A percentile compares a stretch with the other conserved stretches of the same genome.
Conservation (phyloP, 1,140 invertebrate species). For the Drosophila santomea region DNA sequence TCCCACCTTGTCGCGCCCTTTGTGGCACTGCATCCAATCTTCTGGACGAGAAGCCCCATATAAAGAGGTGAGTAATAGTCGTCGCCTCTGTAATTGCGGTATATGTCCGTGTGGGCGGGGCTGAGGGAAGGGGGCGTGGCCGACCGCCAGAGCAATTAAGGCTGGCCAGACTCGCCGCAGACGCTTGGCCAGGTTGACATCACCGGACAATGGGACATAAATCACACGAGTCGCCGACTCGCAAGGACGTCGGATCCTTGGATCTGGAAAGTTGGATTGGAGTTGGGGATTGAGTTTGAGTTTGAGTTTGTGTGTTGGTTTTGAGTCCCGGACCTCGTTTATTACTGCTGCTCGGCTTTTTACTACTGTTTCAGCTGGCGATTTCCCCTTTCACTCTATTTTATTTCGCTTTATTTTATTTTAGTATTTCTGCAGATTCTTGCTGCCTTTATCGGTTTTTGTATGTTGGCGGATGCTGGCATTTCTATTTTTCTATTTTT, state of each 20-base stretch:
- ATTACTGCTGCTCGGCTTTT: slow-evolving; percentile 43
- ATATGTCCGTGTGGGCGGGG: slow-evolving; percentile 1
- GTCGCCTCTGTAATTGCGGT: slow-evolving; percentile 21
- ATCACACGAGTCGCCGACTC: slow-evolving; percentile 49
- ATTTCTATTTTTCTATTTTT: slow-evolving; percentile 58
- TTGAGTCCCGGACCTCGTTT: slow-evolving; percentile 41
- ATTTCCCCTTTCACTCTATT: slow-evolving; percentile 50
- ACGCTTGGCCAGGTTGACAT: slow-evolving; percentile 64
- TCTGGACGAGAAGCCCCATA: slow-evolving; percentile 7
- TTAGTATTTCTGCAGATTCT: slow-evolving; percentile 41
- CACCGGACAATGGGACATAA: slow-evolving; percentile 64
- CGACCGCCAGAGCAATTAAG: slow-evolving; percentile 64
- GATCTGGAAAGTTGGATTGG: slow-evolving; percentile 2
- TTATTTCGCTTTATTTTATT: not conserved
- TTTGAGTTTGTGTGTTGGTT: slow-evolving; percentile 21
- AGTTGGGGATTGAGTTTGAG: not conserved
- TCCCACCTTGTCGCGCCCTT: slow-evolving; percentile 18
- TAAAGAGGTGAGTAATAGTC: slow-evolving; percentile 42
- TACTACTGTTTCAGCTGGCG: slow-evolving; percentile 51
- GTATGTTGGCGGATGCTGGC: slow-evolving; percentile 44
- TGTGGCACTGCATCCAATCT: slow-evolving; percentile 28
- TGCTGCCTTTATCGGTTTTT: slow-evolving; percentile 43
- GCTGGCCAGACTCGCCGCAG: slow-evolving; percentile 59
- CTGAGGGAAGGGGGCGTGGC: not conserved
- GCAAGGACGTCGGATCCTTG: slow-evolving; percentile 27